Conservation (phyloP, 2,797 vertebrate species). For the Pipistrellus nathusii region DNA sequence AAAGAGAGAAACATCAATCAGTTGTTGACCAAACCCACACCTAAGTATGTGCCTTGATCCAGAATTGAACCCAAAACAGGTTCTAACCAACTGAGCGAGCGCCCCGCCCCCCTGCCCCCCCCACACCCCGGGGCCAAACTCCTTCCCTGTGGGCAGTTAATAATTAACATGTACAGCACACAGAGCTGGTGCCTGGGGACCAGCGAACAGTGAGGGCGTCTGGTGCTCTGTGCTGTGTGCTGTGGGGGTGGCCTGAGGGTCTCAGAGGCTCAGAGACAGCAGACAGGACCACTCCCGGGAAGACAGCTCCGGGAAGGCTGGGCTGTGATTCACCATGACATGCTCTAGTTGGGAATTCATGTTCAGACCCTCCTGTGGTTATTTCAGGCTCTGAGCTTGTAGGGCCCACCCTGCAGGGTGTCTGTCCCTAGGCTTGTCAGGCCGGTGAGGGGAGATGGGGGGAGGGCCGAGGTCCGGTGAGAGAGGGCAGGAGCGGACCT, state of each 20-base stretch:
- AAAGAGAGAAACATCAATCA: not conserved
- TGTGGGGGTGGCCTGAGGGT: not conserved
- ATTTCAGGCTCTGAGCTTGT: not conserved
- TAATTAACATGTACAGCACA: no score
- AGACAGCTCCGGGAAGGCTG: not conserved
- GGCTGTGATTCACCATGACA: not conserved
- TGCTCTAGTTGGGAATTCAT: not conserved
- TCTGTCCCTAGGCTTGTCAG: not conserved
- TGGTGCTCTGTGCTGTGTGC: no score
- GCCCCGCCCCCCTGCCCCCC: fast-evolving
- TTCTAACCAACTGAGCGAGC: not conserved
- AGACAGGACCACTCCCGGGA: no score
- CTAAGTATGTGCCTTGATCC: not conserved
- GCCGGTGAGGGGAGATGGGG: not conserved
- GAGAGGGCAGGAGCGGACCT: not conserved
- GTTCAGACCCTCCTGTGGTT: not conserved
- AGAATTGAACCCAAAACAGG: not conserved
- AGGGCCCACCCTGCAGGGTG: not conserved
- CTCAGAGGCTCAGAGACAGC: not conserved
- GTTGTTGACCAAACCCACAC: not conserved
- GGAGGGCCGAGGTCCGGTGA: not conserved
- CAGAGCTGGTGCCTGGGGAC: not conserved
- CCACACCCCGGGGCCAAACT: no score
- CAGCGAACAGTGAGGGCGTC: not conserved
- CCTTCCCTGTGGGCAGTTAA: not conserved